A percentile compares a stretch with the other conserved stretches of the same genome.
Evolutionary conservation across 2,888 invertebrate genomes (phyloP).

Genomic region (Brachynemurus nebulosus): DNA sequence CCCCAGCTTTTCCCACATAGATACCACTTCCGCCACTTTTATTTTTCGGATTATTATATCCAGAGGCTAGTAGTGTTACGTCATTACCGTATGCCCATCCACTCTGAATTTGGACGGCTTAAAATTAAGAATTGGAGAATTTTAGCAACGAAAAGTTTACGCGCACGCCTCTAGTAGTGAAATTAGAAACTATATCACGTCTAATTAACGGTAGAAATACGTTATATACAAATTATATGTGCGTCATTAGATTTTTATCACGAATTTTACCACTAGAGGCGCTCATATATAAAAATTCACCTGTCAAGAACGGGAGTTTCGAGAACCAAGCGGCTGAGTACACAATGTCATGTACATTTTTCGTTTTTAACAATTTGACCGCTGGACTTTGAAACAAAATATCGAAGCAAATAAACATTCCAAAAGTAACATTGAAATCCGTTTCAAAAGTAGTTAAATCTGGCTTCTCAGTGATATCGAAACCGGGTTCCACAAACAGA

Average conservation of each 20-base stretch:
- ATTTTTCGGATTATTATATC: constrained; percentile 15
- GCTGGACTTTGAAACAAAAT: constrained; percentile 35
- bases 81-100: constrained; percentile 21
- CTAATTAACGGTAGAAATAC: too few relatives aligned
- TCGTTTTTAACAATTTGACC: constrained; percentile 28
- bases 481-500: constrained; percentile 32
- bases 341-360: constrained; percentile 32
- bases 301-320: constrained; percentile 35
- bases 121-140: constrained; percentile 10
- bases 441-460: constrained; percentile 33
- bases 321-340: constrained; percentile 41
- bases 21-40: constrained; percentile 21
- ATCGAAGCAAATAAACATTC: constrained; percentile 41
- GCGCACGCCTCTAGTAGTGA: too few relatives aligned
- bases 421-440: constrained; percentile 39
- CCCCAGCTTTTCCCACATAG: constrained; percentile 17
- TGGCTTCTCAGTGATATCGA: constrained; percentile 24
- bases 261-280: too few relatives aligned
- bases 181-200: too few relatives aligned
- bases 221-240: too few relatives aligned
- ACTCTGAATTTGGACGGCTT: constrained; percentile 20
- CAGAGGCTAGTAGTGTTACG: constrained; percentile 21
- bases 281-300: too few relatives aligned
- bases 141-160: too few relatives aligned
- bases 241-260: too few relatives aligned